Conservation (phyloP, 2,888 invertebrate species). For the Morpho achilles region DNA sequence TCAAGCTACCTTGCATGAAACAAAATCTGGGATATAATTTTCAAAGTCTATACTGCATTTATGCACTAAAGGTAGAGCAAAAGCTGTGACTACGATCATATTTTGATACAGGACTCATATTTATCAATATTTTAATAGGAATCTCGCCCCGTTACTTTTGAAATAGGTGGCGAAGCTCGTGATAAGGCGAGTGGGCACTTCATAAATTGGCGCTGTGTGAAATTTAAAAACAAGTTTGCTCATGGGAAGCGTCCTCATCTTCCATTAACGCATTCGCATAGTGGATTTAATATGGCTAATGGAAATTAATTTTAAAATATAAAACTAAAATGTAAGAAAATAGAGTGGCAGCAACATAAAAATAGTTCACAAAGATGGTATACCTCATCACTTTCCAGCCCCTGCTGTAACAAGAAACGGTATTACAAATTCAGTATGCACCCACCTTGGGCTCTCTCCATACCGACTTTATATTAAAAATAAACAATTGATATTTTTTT, state of each 20-base stretch:
- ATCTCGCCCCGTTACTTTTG: conserved; percentile 26
- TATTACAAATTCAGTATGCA: conserved; percentile 79
- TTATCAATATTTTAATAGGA: conserved; percentile 16
- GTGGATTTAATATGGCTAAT: conserved; percentile 72
- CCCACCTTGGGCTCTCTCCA: conserved; percentile 74
- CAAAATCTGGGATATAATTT: conserved; percentile 24
- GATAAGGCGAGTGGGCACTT: conserved; percentile 59
- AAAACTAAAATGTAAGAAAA: conserved; percentile 73
- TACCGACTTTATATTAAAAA: conserved; percentile 38
- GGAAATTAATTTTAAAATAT: conserved; percentile 71
- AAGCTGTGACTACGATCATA: conserved; percentile 27
- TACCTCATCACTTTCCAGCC: conserved; percentile 96
- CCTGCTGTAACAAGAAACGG: conserved; percentile 88
- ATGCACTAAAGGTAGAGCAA: conserved; percentile 28
- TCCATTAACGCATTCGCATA: conserved; percentile 73
- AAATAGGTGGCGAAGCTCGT: conserved; percentile 52
- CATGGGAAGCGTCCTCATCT: conserved; percentile 75
- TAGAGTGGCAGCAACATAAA: conserved; percentile 78
- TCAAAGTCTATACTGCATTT: conserved; percentile 26
- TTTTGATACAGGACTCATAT: conserved; percentile 24
- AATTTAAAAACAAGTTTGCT: conserved; percentile 62
- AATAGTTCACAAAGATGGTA: conserved; percentile 79
- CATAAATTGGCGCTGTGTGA: conserved; percentile 54
- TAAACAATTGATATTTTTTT: conserved; percentile 23
- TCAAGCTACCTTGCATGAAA: conserved; percentile 28